phyloP scores from a whole-genome alignment of 2,888 invertebrate genomes.

The Clostera curtula region DNA sequence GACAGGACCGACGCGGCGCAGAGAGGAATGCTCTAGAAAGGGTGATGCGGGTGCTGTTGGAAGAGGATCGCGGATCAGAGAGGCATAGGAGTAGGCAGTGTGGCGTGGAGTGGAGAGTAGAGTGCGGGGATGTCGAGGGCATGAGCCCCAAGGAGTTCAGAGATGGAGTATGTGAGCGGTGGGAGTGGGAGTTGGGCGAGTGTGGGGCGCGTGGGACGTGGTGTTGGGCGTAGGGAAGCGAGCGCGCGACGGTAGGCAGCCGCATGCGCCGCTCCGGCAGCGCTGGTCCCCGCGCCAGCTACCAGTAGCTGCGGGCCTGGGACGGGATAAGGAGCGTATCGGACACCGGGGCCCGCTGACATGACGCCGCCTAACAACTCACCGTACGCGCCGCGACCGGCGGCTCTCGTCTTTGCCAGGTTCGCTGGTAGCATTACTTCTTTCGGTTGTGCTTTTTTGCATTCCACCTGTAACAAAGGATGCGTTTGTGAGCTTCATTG shows the following conservation, averaged over 20 bases:
- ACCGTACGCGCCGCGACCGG: conserved; percentile 97
- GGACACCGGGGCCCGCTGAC: conserved; percentile 75
- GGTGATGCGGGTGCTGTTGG: conserved; percentile 68
- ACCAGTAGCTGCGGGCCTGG: conserved; percentile 70
- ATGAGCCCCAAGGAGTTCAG: conserved; percentile 77
- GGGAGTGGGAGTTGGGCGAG: conserved; percentile 56
- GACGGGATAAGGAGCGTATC: conserved; percentile 77
- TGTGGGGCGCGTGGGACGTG: conserved; percentile 52
- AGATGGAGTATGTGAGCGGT: conserved; percentile 65
- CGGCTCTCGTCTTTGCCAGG: conserved; percentile 95
- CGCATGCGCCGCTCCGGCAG: conserved; percentile 46
- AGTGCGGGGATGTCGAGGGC: conserved; percentile 83
- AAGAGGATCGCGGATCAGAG: conserved; percentile 72
- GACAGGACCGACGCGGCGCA: conserved; percentile 34
- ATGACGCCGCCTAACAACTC: conserved; percentile 92
- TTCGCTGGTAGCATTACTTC: conserved; percentile 99
- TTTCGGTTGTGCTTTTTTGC: conserved; percentile 99
- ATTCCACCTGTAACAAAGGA: conserved; percentile 90
- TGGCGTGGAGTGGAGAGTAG: conserved; percentile 81
- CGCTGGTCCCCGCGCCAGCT: conserved; percentile 50
- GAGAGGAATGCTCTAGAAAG: conserved; percentile 47
- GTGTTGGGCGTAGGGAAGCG: conserved; percentile 58
- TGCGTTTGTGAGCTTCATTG: background rate
- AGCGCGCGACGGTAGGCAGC: conserved; percentile 61
- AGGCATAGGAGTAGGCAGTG: conserved; percentile 64